Percentiles rank a stretch among this genome's conserved stretches.
Conservation (phyloP, 2,888 invertebrate species). For the Callimorpha dominula region DNA sequence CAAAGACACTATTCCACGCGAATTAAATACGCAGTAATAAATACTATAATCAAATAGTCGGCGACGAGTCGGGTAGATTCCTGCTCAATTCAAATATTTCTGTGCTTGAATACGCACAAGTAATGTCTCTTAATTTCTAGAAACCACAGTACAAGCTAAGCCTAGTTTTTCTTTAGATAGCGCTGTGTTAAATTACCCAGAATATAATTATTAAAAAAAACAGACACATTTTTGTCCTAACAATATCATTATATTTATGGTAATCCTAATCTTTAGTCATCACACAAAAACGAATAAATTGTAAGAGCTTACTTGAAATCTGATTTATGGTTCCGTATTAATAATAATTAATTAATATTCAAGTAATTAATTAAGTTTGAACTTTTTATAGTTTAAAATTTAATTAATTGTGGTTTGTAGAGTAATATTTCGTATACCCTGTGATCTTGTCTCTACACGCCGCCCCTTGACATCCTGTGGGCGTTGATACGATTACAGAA, state of each 20-base stretch:
- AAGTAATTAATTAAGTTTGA: slow-evolving; percentile 27
- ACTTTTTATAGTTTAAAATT: slow-evolving; percentile 25
- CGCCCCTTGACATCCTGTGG: slow-evolving; percentile 21
- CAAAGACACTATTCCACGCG: too few relatives aligned
- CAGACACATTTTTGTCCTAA: neutral
- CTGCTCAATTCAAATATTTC: too few relatives aligned
- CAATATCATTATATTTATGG: neutral
- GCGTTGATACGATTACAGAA: slow-evolving; percentile 6
- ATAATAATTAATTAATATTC: slow-evolving; percentile 18
- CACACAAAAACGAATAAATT: slow-evolving; percentile 24
- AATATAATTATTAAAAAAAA: neutral
- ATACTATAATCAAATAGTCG: too few relatives aligned
- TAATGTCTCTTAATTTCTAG: too few relatives aligned
- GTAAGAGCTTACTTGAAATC: slow-evolving; percentile 6
- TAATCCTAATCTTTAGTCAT: slow-evolving; percentile 21
- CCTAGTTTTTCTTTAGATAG: neutral
- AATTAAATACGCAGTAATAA: too few relatives aligned
- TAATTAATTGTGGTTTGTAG: slow-evolving; percentile 31
- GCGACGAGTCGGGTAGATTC: too few relatives aligned
- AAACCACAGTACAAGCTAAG: too few relatives aligned
- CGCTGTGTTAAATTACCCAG: neutral
- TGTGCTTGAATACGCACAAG: too few relatives aligned
- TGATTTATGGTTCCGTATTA: slow-evolving; percentile 27
- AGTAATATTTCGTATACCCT: slow-evolving; percentile 13
- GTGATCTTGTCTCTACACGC: neutral